These are phyloP conservation scores for Pachycephala philippinensis DNA, from an alignment of 2,113 vertebrate genomes.

Conservation along the genomic window DNA sequence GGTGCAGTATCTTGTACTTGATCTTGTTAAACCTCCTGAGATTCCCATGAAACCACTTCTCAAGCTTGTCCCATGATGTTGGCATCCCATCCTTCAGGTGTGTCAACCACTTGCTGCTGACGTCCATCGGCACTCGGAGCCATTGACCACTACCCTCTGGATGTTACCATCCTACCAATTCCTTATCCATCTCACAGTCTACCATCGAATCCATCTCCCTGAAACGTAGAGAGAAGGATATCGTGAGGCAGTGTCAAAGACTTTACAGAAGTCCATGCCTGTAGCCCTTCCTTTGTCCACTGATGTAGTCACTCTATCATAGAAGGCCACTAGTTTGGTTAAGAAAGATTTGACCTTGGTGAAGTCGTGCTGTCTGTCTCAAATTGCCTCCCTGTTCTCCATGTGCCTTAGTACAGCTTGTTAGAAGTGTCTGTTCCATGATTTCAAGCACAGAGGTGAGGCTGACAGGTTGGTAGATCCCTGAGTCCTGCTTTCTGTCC, in stretches of 20 bases:
- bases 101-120: neutral
- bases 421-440: neutral
- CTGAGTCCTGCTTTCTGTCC: neutral
- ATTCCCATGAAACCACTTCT: neutral
- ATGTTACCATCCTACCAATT: neutral
- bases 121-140: accelerated
- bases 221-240: neutral
- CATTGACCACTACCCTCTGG: neutral
- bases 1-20: neutral
- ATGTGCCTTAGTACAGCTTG: neutral
- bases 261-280: neutral
- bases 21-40: neutral
- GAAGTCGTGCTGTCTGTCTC: neutral
- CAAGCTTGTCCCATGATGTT: neutral
- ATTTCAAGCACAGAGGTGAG: neutral
- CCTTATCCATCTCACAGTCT: neutral
- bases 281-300: neutral
- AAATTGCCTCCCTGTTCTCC: neutral
- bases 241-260: neutral
- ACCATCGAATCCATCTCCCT: neutral
- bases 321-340: neutral
- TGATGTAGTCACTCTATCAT: neutral
- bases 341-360: neutral
- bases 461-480: neutral
- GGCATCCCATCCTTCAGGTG: neutral